Evolutionary conservation across 1,140 invertebrate species (phyloP).

Genomic region (Bradysia coprophila): DNA sequence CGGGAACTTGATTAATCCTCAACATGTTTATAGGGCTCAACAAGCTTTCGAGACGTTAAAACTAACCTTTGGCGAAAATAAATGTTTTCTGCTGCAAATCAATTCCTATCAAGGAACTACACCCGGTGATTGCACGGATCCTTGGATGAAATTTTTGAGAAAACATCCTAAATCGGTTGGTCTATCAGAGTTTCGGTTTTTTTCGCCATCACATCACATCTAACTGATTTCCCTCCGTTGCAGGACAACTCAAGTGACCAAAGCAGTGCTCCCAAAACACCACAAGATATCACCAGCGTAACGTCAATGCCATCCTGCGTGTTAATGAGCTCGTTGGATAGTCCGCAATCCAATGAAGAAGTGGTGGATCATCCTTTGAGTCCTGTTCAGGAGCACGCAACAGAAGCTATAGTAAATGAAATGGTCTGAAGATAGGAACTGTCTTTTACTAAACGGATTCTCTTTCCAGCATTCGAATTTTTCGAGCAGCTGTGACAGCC

Average conservation of each 20-base stretch:
- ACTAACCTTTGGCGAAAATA: conserved; percentile 60
- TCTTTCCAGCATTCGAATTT: conserved; percentile 19
- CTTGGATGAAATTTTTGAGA: conserved; percentile 63
- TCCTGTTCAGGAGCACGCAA: conserved; percentile 26
- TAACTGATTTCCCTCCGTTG: too few species aligned
- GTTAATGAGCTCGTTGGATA: conserved; percentile 12
- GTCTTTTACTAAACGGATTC: not conserved
- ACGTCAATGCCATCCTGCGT: conserved; percentile 28
- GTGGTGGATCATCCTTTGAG: conserved; percentile 39
- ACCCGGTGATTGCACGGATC: conserved; percentile 46
- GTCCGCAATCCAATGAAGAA: conserved; percentile 10
- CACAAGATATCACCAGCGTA: conserved; percentile 29
- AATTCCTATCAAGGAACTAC: conserved; percentile 47
- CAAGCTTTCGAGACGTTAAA: conserved; percentile 67
- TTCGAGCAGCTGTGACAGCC: conserved; percentile 33
- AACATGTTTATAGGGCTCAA: conserved; percentile 45
- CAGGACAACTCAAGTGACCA: conserved; percentile 31
- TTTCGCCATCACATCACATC: too few species aligned
- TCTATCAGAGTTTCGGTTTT: too few species aligned
- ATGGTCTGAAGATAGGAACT: not conserved
- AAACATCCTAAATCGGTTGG: conserved; percentile 31
- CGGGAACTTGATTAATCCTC: not conserved
- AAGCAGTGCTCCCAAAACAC: conserved; percentile 40
- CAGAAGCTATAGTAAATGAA: conserved; percentile 14
- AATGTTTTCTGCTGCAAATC: conserved; percentile 74